Conservation (phyloP, 2,888 invertebrate species). For the Drosophila fungiperda region DNA sequence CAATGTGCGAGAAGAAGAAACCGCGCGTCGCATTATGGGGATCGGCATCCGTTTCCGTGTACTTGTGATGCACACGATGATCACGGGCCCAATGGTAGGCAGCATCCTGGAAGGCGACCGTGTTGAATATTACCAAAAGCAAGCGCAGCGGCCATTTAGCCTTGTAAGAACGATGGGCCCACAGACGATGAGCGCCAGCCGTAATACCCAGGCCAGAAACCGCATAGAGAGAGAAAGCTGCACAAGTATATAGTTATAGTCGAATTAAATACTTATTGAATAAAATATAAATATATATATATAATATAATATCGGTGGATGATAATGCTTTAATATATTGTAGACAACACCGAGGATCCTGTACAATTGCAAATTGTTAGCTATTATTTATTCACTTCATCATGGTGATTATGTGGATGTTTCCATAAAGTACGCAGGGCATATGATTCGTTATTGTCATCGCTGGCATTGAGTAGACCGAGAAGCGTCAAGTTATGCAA, state of each 20-base stretch:
- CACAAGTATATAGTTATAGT: conserved; percentile 68
- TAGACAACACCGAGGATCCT: not conserved
- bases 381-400: not conserved
- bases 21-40: conserved; percentile 96
- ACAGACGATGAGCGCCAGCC: conserved; percentile 97
- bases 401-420: not conserved
- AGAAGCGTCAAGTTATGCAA: conserved; percentile 43
- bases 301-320: not conserved
- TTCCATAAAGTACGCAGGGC: conserved; percentile 4
- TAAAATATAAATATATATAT: conserved; percentile 5
- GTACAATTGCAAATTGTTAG: not conserved
- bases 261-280: not conserved
- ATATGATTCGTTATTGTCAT: not conserved
- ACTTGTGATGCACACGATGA: conserved; percentile 96
- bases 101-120: conserved; percentile 95
- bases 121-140: conserved; percentile 93
- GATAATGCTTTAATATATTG: not conserved
- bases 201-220: conserved; percentile 96
- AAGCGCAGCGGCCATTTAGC: conserved; percentile 95
- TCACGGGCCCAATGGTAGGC: conserved; percentile 92
- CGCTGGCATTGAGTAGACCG: conserved; percentile 8
- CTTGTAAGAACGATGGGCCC: conserved; percentile 98
- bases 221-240: conserved; percentile 91
- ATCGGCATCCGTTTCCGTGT: conserved; percentile 96
- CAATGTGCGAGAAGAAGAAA: conserved; percentile 98